A percentile compares a stretch with the other conserved stretches of the same genome.
These are phyloP conservation scores for Charanyca ferruginea DNA, from an alignment of 2,888 invertebrate genomes.

Conservation along the genomic window DNA sequence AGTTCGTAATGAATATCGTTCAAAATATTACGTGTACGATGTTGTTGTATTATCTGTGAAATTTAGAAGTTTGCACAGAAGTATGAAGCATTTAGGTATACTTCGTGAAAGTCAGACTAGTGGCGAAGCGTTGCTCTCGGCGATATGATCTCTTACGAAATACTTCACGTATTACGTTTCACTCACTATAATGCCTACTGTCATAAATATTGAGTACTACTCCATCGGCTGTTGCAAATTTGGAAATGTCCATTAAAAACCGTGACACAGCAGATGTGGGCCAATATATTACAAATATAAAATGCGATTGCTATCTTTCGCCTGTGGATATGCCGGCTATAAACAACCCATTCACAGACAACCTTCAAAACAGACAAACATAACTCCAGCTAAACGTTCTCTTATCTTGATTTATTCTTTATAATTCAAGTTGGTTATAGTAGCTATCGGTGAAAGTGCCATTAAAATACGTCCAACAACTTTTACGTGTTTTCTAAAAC, in stretches of 20 bases:
- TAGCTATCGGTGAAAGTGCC: conserved; percentile 44
- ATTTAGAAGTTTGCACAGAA: conserved; percentile 55
- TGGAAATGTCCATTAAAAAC: conserved; percentile 66
- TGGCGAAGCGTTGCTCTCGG: conserved; percentile 61
- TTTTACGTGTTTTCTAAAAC: conserved; percentile 45
- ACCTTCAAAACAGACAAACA: conserved; percentile 34
- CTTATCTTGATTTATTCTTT: conserved; percentile 28
- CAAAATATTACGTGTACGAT: conserved; percentile 47
- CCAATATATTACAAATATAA: conserved; percentile 35
- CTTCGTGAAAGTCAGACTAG: conserved; percentile 68
- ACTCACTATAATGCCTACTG: conserved; percentile 36
- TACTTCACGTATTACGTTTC: conserved; percentile 65
- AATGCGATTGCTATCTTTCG: conserved; percentile 41
- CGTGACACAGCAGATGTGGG: conserved; percentile 63
- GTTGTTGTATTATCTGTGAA: conserved; percentile 52
- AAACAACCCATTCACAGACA: conserved; percentile 26
- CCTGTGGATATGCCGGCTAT: conserved; percentile 15
- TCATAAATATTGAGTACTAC: conserved; percentile 38
- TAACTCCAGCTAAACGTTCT: conserved; percentile 33
- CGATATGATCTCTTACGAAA: conserved; percentile 71
- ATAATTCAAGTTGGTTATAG: conserved; percentile 27
- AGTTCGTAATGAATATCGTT: conserved; percentile 29
- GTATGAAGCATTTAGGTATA: conserved; percentile 60
- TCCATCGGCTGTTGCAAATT: conserved; percentile 54
- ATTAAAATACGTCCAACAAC: conserved; percentile 33